Percentiles rank a stretch among this genome's conserved stretches.
These are phyloP conservation scores for Dermochelys coriacea DNA, from an alignment of 2,797 vertebrate genomes.

Conservation along the genomic window DNA sequence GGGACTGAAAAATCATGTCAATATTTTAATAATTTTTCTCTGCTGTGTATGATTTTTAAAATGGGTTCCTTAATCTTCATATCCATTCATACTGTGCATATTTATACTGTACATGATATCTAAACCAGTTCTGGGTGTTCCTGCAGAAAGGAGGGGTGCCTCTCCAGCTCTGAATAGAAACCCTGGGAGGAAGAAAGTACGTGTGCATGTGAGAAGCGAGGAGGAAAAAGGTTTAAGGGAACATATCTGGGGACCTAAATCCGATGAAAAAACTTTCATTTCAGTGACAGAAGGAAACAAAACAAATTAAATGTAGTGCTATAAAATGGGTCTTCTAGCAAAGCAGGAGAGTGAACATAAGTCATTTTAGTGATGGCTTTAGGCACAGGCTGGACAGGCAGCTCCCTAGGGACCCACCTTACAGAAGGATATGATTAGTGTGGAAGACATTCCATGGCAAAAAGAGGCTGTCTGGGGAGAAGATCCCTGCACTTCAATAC, in stretches of 20 bases:
- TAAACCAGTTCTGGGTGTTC: background rate
- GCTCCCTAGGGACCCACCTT: background rate
- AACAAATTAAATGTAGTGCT: background rate
- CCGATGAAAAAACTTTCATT: background rate
- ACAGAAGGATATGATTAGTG: rapidly evolving
- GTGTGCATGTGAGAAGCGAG: background rate
- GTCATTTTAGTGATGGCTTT: background rate
- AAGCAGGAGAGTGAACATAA: background rate
- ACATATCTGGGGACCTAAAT: background rate
- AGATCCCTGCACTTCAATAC: background rate
- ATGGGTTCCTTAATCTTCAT: background rate
- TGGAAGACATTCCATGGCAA: no score
- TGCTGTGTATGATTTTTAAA: background rate
- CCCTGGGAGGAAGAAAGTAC: background rate
- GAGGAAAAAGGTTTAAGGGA: background rate
- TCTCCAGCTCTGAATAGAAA: background rate
- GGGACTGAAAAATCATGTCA: background rate
- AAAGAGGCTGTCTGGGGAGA: background rate
- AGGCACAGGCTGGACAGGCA: background rate
- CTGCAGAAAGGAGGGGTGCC: background rate
- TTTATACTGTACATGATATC: background rate
- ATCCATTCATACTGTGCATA: background rate
- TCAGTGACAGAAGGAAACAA: background rate
- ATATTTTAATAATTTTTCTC: background rate
- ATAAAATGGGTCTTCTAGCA: background rate